Conservation (phyloP, 2,797 vertebrate species). For the Simalia tracyae region DNA sequence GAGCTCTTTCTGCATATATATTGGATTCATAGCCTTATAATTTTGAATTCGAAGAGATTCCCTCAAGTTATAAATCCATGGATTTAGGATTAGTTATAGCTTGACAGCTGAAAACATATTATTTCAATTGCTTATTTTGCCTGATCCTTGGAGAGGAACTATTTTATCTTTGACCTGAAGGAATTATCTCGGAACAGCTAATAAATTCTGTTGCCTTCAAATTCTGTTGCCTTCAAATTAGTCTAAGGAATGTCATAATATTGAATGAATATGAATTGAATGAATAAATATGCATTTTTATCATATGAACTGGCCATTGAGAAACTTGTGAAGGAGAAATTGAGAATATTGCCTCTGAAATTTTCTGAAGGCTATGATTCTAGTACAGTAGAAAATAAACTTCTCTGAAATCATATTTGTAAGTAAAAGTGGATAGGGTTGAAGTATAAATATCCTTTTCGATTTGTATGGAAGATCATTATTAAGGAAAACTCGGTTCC, state of each 20-base stretch:
- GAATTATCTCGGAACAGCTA: neutral
- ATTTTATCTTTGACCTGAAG: neutral
- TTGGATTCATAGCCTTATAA: neutral
- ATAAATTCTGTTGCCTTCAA: neutral
- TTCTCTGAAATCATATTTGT: neutral
- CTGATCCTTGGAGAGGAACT: neutral
- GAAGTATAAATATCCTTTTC: neutral
- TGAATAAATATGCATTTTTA: neutral
- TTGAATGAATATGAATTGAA: too few species aligned
- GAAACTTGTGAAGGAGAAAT: neutral
- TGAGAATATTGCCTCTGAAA: neutral
- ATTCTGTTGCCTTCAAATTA: too few species aligned
- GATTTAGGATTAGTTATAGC: slow-evolving; percentile 36
- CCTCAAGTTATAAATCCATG: slow-evolving; percentile 39
- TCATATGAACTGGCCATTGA: neutral
- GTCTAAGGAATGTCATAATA: too few species aligned
- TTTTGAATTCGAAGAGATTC: slow-evolving; percentile 34
- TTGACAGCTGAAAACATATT: neutral
- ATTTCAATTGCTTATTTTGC: neutral
- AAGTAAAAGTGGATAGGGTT: neutral
- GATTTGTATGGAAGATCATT: neutral
- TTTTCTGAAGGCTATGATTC: neutral
- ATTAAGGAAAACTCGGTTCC: neutral
- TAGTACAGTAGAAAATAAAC: neutral
- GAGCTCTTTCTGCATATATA: neutral